These are phyloP conservation scores for human DNA, from an alignment of 2,113 vertebrate species.

Conservation along the genomic window DNA sequence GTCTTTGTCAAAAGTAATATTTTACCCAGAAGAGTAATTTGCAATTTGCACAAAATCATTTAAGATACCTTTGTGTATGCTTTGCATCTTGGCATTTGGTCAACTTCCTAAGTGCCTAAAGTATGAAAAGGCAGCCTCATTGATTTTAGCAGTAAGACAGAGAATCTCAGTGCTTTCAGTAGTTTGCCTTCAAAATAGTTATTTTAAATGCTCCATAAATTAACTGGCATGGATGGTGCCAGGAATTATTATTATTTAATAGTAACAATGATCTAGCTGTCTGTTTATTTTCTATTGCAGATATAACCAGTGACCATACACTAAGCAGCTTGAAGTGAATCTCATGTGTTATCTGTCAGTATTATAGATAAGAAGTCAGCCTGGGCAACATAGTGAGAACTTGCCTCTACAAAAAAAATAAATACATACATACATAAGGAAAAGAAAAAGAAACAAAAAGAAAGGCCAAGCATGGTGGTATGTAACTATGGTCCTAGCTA, in stretches of 20 bases:
- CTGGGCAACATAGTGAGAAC: no score
- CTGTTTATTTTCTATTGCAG: accelerated
- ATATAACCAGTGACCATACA: accelerated
- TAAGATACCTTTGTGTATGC: neutral
- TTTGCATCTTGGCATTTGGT: accelerated
- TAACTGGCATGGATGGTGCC: no score
- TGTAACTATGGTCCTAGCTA: no score
- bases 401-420: no score
- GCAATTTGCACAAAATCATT: neutral
- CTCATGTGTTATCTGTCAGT: accelerated
- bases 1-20: neutral
- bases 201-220: neutral
- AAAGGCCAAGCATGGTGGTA: no score
- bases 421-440: no score
- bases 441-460: no score
- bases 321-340: accelerated
- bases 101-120: accelerated
- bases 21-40: neutral
- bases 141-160: neutral
- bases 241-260: neutral
- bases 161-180: neutral
- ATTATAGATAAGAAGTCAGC: neutral
- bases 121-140: neutral
- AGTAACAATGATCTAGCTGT: accelerated
- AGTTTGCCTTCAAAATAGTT: neutral